A percentile compares a stretch with the other conserved stretches of the same genome.
phyloP scores from a whole-genome alignment of 2,888 invertebrate species.

The Lasioglossum pauxillum region DNA sequence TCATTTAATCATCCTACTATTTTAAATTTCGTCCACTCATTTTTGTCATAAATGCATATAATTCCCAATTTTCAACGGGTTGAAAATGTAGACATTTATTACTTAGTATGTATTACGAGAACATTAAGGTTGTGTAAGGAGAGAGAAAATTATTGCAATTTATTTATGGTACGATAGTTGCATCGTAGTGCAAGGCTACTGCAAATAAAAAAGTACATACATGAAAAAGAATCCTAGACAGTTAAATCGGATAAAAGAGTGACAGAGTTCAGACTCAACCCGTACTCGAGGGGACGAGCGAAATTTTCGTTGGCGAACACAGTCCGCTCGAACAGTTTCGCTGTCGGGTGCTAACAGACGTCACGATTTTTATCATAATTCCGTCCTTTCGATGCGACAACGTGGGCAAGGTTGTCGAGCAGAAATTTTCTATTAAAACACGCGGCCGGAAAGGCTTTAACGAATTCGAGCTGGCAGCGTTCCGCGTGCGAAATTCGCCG shows the following conservation, averaged over 20 bases:
- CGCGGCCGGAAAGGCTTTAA: not conserved
- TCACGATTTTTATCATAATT: not conserved
- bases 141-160: no score
- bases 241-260: not conserved
- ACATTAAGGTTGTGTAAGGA: no score
- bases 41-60: no score
- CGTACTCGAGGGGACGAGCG: not conserved
- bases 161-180: no score
- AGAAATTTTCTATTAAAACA: constrained; percentile 10
- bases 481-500: not conserved
- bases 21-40: no score
- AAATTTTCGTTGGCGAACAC: not conserved
- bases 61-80: no score
- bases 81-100: no score
- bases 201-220: not conserved
- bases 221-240: not conserved
- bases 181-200: no score
- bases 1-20: no score
- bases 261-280: not conserved
- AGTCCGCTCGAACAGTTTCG: not conserved
- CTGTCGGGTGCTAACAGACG: not conserved
- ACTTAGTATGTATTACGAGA: no score
- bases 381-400: not conserved
- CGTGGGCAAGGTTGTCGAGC: not conserved
- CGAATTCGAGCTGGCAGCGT: not conserved